phyloP scores from a whole-genome alignment of 1,140 invertebrate genomes.

The Belonocnema kinseyi region DNA sequence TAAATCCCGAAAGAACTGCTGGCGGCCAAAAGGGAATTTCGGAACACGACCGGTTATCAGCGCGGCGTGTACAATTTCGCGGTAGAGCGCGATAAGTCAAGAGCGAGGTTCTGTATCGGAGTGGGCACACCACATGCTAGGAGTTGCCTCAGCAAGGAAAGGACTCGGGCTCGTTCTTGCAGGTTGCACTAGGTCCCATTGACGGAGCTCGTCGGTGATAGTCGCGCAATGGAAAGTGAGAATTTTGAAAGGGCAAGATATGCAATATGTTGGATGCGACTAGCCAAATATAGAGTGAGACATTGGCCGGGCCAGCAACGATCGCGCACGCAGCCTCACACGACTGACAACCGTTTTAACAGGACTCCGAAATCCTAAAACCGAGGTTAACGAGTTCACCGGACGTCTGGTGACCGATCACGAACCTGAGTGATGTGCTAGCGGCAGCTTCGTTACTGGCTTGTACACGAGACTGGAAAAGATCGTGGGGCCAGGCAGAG shows the following conservation, averaged over 20 bases:
- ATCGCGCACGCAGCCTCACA: conserved; percentile 57
- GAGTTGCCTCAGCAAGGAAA: conserved; percentile 32
- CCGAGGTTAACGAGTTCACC: conserved; percentile 61
- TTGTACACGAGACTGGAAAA: conserved; percentile 52
- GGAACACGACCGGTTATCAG: not conserved
- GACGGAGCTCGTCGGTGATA: conserved; percentile 42
- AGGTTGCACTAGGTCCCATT: conserved; percentile 33
- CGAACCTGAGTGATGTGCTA: conserved; percentile 39
- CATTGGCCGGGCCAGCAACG: conserved; percentile 62
- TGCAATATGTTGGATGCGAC: conserved; percentile 73
- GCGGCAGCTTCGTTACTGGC: conserved; percentile 60
- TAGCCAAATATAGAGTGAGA: conserved; percentile 74
- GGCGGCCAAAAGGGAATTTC: not conserved
- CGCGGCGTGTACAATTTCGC: not conserved
- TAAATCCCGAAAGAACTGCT: not conserved
- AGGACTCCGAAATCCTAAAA: conserved; percentile 26
- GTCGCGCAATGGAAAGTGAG: conserved; percentile 55
- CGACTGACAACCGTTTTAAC: conserved; percentile 57
- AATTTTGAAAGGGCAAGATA: conserved; percentile 60
- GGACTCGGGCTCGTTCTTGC: conserved; percentile 30
- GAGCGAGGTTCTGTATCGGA: conserved; percentile 8
- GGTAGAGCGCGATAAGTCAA: conserved; percentile 12
- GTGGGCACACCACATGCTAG: conserved; percentile 48
- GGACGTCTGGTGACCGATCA: conserved; percentile 32
- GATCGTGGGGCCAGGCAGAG: conserved; percentile 47